phyloP scores from a whole-genome alignment of 1,140 invertebrate species.

The Centruroides sculpturatus region DNA sequence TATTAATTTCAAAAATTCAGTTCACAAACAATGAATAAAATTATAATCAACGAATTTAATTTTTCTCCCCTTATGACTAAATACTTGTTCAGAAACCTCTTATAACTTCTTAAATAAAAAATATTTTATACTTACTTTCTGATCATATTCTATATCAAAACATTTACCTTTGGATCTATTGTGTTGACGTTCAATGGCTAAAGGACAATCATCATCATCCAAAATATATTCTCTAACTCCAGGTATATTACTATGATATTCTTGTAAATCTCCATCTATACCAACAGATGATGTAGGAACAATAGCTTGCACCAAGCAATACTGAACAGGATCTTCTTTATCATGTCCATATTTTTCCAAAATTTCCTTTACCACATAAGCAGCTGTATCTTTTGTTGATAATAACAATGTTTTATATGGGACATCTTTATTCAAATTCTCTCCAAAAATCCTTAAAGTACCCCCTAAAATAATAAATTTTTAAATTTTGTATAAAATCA shows the following conservation, averaged over 20 bases:
- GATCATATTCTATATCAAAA: background rate
- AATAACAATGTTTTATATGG: constrained; percentile 96
- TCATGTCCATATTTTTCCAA: constrained; percentile 90
- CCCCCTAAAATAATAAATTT: constrained; percentile 41
- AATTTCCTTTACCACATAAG: constrained; percentile 87
- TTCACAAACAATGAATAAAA: too few relatives aligned
- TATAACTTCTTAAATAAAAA: too few relatives aligned
- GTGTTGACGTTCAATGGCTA: constrained; percentile 53
- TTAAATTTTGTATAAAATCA: too few relatives aligned
- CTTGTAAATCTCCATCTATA: constrained; percentile 5
- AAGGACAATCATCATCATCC: constrained; percentile 91
- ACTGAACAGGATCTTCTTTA: constrained; percentile 72
- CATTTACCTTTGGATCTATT: constrained; percentile 21
- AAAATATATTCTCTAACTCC: constrained; percentile 59
- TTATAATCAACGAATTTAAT: too few relatives aligned
- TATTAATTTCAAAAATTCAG: too few relatives aligned
- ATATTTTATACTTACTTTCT: background rate
- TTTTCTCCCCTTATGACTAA: too few relatives aligned
- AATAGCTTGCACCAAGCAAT: constrained; percentile 78
- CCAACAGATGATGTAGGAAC: constrained; percentile 10
- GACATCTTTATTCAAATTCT: constrained; percentile 87
- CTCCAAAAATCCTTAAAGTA: constrained; percentile 95
- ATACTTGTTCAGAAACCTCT: too few relatives aligned
- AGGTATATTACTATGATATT: constrained; percentile 10
- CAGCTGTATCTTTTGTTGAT: constrained; percentile 80